Base-by-base conservation (phyloP, 2,888 invertebrate genomes). In the Eristalis tenax region DNA sequence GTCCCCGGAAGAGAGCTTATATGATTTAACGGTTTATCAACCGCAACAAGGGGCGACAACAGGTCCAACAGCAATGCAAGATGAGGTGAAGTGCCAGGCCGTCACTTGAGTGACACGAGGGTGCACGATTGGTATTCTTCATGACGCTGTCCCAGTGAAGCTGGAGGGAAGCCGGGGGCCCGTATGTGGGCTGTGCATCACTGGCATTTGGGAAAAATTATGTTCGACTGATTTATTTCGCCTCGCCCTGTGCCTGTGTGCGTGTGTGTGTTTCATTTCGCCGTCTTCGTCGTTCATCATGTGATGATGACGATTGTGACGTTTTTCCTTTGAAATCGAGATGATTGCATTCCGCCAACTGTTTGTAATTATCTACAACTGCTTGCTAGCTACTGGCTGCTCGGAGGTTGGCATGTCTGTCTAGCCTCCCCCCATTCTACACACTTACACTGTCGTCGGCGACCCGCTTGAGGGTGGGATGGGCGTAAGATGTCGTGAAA, bases 1-100 rank as follows among this genome's bases (percentile, higher is more conserved):
- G 8, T 32, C 1, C 32, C 1, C 32, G n/a, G n/a, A n/a, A n/a
- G n/a, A n/a, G n/a, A 38, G 13, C 65, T 75, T 65, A 83, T 70
- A 87, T 87, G 79, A 87, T 87, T 87, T 87, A 87, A 87, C 87
- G 87, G 87, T 83, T 87, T 87, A 87, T 87, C 83, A 87, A 83
- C 87, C 79, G 83, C 87, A 79, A 80, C 73, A 79, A 70, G 71
- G 83, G 79, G 68, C 83, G 76, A 83, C 79, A 87, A 87, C 87
- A 87, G 87, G 87, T 87, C 83, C 87, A 79, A 83, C 63, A 69
- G n/a, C 35, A 23, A 23, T n/a, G 10, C 50, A 68, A 57, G 71
- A 40, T 76, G 79, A 80, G 83, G 87, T 79, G 79, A 74, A 79
- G 75, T 70, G 74, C 38, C 59, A 26, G 22, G 50, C 59, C 64